Percentiles rank a stretch among this genome's conserved stretches.
phyloP scores from a whole-genome alignment of 2,888 invertebrate species.

The Cantharis nigra region DNA sequence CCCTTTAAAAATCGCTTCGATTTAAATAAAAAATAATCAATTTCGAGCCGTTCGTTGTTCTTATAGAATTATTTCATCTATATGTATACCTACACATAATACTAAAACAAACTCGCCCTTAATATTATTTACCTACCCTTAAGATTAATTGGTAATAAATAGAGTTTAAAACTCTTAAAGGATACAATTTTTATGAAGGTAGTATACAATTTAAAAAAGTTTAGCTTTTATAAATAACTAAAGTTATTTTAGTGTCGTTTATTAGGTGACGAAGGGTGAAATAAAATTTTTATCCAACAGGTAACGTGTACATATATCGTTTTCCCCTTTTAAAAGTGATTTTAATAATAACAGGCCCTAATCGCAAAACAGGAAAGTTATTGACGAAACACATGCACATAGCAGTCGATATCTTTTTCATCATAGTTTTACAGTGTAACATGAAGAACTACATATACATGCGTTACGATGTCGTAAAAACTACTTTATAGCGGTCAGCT shows the following conservation, averaged over 20 bases:
- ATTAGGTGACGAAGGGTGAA: not conserved
- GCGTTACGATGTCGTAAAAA: conserved; percentile 47
- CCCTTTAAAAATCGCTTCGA: not conserved
- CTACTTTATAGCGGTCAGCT: conserved; percentile 51
- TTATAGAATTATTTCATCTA: not conserved
- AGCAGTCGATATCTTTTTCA: conserved; percentile 16
- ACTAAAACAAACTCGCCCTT: not conserved
- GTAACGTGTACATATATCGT: not conserved
- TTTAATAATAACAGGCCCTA: not conserved
- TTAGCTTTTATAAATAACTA: not conserved
- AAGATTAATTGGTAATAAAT: not conserved
- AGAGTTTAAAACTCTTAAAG: not conserved
- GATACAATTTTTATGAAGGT: not conserved
- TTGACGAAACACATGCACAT: conserved; percentile 7
- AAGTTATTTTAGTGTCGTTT: not conserved
- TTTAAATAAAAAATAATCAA: not conserved
- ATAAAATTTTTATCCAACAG: not conserved
- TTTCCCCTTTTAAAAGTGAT: not conserved
- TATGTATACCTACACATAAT: too few species aligned
- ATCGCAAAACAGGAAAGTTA: conserved; percentile 7
- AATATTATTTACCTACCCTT: not conserved
- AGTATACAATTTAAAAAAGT: not conserved
- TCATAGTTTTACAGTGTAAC: conserved; percentile 16
- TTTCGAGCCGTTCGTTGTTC: not conserved
- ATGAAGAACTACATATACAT: conserved; percentile 41